Conservation (phyloP, 2,888 invertebrate genomes). For the Callimorpha dominula region DNA sequence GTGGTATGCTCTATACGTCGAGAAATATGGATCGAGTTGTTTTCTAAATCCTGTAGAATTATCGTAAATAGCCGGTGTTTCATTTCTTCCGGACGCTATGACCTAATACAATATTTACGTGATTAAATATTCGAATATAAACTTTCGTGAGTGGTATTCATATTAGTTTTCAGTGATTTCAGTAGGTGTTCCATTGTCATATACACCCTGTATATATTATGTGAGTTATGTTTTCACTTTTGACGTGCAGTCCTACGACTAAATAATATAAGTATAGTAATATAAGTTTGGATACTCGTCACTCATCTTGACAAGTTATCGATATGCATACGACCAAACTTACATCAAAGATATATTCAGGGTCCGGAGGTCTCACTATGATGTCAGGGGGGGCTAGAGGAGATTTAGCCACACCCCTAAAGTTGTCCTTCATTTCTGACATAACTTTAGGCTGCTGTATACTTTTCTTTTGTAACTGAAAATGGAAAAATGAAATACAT, state of each 20-base stretch:
- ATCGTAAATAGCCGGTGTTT: conserved; percentile 72
- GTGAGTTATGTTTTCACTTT: no score
- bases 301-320: not conserved
- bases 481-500: conserved; percentile 43
- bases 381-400: conserved; percentile 69
- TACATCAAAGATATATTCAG: conserved; percentile 79
- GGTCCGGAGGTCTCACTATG: conserved; percentile 70
- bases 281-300: not conserved
- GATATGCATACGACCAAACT: conserved; percentile 40
- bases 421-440: conserved; percentile 81
- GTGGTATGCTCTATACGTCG: conserved; percentile 70
- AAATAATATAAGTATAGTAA: no score
- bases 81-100: conserved; percentile 78
- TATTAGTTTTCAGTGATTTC: no score
- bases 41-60: conserved; percentile 65
- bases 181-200: no score
- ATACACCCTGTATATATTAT: no score
- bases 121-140: no score
- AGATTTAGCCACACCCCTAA: conserved; percentile 63
- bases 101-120: conserved; percentile 54
- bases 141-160: no score
- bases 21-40: conserved; percentile 75
- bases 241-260: no score
- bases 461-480: conserved; percentile 71
- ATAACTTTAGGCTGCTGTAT: conserved; percentile 68